A percentile compares a stretch with the other conserved stretches of the same genome.
Evolutionary conservation across 2,113 vertebrate species (phyloP).

Genomic region (Mus spicilegus): DNA sequence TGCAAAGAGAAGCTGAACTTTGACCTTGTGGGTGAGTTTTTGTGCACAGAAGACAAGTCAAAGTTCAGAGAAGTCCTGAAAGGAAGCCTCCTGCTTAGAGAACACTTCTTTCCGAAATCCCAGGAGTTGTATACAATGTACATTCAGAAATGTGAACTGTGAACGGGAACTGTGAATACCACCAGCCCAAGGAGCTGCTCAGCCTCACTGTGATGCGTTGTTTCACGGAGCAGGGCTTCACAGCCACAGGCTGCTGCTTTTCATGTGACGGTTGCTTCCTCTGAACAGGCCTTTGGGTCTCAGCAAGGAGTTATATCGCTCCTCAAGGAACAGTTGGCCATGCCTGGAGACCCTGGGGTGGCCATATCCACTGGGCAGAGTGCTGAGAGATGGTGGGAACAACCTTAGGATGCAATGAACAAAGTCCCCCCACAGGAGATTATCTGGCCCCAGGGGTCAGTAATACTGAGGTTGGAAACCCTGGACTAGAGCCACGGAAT

Average conservation of each 20-base stretch:
- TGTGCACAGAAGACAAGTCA: background rate
- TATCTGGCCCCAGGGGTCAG: background rate
- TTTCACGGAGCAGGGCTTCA: background rate
- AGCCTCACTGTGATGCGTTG: no score
- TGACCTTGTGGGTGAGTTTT: background rate
- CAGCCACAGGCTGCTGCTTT: background rate
- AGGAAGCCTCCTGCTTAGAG: background rate
- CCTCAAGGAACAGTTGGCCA: background rate
- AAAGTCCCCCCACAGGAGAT: background rate
- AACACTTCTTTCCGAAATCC: rapidly evolving
- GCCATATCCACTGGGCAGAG: background rate
- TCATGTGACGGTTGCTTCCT: rapidly evolving
- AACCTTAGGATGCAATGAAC: background rate
- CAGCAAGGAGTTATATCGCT: background rate
- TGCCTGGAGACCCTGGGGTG: background rate
- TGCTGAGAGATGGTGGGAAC: background rate
- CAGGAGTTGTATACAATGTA: rapidly evolving
- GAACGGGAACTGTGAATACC: background rate
- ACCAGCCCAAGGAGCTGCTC: background rate
- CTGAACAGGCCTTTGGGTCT: background rate
- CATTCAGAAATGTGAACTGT: background rate
- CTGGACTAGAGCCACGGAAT: background rate
- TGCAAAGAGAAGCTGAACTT: background rate
- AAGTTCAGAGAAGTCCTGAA: background rate
- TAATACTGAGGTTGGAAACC: background rate